phyloP scores from a whole-genome alignment of 2,888 invertebrate species.

The Melanophora roralis region DNA sequence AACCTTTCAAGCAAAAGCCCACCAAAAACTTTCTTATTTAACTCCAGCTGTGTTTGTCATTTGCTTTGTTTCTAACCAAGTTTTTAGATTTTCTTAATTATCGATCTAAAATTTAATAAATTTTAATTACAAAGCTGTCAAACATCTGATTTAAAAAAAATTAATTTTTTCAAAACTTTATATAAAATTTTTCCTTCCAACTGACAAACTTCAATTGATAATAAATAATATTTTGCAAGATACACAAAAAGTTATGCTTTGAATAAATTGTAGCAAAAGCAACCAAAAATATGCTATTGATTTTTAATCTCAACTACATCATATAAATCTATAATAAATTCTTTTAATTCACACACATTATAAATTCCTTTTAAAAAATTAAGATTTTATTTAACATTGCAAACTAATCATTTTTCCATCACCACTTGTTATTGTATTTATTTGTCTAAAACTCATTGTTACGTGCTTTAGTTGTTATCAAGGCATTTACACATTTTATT shows the following conservation, averaged over 20 bases:
- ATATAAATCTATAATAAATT: no score
- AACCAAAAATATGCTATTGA: neutral
- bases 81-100: neutral
- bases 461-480: neutral
- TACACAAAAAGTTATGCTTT: neutral
- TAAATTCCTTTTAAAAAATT: neutral
- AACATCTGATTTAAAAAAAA: conserved; percentile 21
- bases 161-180: neutral
- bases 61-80: neutral
- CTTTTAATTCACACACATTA: no score
- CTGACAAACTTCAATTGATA: neutral
- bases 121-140: conserved; percentile 28
- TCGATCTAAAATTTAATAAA: conserved; percentile 1
- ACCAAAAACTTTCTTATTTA: neutral
- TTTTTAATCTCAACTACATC: no score
- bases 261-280: neutral
- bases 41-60: neutral
- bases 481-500: neutral
- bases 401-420: neutral
- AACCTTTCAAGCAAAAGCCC: no score
- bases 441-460: neutral
- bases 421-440: neutral
- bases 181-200: neutral
- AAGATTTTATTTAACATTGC: neutral
- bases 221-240: neutral